phyloP scores from a whole-genome alignment of 2,797 vertebrate species.

The Gadopsis bispinosus region DNA sequence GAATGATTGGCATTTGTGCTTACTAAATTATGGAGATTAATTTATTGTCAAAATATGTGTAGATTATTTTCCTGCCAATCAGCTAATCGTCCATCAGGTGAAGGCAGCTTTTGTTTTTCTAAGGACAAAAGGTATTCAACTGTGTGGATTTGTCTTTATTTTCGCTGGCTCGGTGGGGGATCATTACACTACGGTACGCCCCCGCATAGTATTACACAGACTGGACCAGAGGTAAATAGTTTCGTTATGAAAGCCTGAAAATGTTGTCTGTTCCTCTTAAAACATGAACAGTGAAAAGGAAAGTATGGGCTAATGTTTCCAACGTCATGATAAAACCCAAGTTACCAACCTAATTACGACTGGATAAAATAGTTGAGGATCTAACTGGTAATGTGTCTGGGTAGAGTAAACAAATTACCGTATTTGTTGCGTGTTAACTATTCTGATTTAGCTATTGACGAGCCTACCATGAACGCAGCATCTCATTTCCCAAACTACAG shows the following conservation, averaged over 20 bases:
- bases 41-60: neutral
- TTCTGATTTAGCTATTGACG: constrained; percentile 39
- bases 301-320: neutral
- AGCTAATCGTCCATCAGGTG: neutral
- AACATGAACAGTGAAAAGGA: neutral
- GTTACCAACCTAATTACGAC: neutral
- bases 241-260: neutral
- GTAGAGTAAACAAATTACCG: constrained; percentile 4
- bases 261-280: neutral
- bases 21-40: too few species aligned
- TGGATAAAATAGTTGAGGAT: neutral
- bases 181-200: neutral
- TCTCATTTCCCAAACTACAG: constrained; percentile 59
- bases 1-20: neutral
- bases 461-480: constrained; percentile 54
- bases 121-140: neutral
- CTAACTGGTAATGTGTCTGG: neutral
- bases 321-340: neutral
- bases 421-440: constrained; percentile 13
- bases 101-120: neutral
- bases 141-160: neutral
- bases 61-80: neutral
- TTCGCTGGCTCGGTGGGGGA: neutral
- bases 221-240: neutral
- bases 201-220: neutral